phyloP scores from a whole-genome alignment of 2,113 vertebrate genomes.

The Cricetomys ansorgei region DNA sequence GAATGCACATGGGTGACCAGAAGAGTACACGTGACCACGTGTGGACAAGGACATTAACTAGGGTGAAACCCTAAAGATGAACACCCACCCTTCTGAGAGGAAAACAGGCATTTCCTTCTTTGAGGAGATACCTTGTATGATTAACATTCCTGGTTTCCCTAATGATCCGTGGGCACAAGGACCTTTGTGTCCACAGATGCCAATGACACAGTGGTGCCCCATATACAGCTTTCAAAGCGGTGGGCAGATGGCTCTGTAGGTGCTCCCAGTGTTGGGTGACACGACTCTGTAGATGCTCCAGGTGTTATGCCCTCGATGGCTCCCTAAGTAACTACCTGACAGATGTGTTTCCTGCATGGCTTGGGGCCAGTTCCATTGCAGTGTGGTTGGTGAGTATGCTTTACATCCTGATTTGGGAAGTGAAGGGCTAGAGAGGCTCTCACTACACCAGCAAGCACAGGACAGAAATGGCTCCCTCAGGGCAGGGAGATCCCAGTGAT shows the following conservation, averaged over 20 bases:
- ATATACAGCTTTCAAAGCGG: not conserved
- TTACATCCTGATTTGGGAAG: slow-evolving; percentile 66
- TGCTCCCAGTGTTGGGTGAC: not conserved
- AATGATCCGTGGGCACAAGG: not conserved
- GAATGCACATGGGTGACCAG: not conserved
- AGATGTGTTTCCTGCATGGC: not conserved
- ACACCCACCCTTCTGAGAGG: not conserved
- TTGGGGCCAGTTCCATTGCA: not conserved
- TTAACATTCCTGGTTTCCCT: not conserved
- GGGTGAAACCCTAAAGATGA: not conserved
- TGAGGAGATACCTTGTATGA: not conserved
- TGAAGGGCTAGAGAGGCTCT: not conserved
- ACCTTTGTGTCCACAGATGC: not conserved
- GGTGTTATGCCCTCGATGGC: not conserved
- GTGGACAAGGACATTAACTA: not conserved
- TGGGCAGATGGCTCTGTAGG: not conserved
- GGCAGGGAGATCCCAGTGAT: slow-evolving; percentile 52
- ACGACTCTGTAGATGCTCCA: not conserved
- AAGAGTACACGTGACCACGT: not conserved
- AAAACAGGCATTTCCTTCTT: too few relatives aligned
- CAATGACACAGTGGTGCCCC: not conserved
- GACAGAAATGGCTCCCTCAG: not conserved
- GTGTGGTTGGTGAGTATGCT: slow-evolving; percentile 57
- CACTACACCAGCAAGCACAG: slow-evolving; percentile 20
- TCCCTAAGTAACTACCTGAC: not conserved